Evolutionary conservation across 2,888 invertebrate species (phyloP).

Genomic region (Petrolisthes manimaculis): DNA sequence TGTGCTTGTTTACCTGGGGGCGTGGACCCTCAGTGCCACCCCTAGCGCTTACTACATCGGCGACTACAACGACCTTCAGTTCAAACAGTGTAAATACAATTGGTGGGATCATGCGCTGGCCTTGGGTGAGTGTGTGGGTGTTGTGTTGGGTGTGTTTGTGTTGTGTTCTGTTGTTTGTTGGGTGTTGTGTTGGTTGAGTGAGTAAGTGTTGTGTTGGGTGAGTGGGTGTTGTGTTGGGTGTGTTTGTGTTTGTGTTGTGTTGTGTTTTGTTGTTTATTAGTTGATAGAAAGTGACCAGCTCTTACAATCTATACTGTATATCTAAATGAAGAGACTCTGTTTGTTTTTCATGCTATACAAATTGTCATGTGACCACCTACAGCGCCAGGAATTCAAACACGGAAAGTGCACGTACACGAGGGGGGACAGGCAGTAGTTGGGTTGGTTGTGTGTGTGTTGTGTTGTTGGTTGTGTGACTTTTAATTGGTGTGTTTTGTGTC

Average conservation of each 20-base stretch:
- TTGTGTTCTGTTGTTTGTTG: background rate
- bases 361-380: too few relatives aligned
- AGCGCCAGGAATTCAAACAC: too few relatives aligned
- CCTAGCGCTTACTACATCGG: constrained; percentile 84
- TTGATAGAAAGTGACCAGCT: background rate
- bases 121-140: constrained; percentile 76
- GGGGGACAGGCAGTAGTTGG: too few relatives aligned
- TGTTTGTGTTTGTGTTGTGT: background rate
- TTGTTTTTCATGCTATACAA: too few relatives aligned
- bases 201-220: background rate
- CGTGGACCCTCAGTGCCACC: constrained; percentile 91
- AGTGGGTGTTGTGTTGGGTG: background rate
- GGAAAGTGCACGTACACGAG: too few relatives aligned
- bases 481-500: background rate
- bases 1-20: constrained; percentile 87
- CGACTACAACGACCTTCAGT: constrained; percentile 80
- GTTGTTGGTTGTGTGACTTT: too few relatives aligned
- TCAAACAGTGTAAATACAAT: constrained; percentile 90
- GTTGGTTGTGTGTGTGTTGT: too few relatives aligned
- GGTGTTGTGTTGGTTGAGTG: background rate
- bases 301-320: too few relatives aligned
- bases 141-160: background rate
- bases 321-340: too few relatives aligned
- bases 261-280: background rate
- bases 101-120: constrained; percentile 96